These are phyloP conservation scores for Vireo altiloquus DNA, from an alignment of 2,113 vertebrate species.

Conservation along the genomic window DNA sequence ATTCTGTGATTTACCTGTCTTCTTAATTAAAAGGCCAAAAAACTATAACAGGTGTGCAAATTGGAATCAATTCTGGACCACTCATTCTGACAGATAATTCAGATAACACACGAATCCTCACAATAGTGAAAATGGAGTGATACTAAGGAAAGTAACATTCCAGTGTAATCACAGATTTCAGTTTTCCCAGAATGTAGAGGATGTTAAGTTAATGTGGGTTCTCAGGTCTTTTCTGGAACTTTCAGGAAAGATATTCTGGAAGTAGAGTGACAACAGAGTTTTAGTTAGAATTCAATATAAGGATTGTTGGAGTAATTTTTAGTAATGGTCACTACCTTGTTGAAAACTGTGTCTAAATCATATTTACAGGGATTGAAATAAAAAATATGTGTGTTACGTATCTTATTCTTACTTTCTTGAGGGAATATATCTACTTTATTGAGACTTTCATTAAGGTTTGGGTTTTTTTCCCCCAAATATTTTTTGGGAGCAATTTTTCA, in stretches of 20 bases:
- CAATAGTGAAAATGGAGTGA: background rate
- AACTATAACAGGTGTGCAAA: background rate
- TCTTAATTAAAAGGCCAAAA: background rate
- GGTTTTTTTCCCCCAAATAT: background rate
- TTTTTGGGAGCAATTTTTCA: background rate
- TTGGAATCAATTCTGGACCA: background rate
- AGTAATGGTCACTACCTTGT: background rate
- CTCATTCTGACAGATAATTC: background rate
- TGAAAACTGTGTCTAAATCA: background rate
- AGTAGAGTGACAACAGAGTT: background rate
- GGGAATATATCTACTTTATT: background rate
- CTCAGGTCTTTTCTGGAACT: background rate
- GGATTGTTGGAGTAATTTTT: background rate
- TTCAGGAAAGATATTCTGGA: background rate
- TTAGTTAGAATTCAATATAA: background rate
- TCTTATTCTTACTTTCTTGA: background rate
- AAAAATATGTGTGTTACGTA: accelerated
- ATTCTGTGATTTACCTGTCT: background rate
- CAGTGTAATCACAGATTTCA: background rate
- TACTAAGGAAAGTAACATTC: background rate
- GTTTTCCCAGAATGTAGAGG: background rate
- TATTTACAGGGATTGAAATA: background rate
- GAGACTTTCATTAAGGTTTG: background rate
- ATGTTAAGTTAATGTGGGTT: background rate
- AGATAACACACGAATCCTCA: background rate